phyloP scores from a whole-genome alignment of 2,888 invertebrate genomes.

The Pristionchus japonicus region DNA sequence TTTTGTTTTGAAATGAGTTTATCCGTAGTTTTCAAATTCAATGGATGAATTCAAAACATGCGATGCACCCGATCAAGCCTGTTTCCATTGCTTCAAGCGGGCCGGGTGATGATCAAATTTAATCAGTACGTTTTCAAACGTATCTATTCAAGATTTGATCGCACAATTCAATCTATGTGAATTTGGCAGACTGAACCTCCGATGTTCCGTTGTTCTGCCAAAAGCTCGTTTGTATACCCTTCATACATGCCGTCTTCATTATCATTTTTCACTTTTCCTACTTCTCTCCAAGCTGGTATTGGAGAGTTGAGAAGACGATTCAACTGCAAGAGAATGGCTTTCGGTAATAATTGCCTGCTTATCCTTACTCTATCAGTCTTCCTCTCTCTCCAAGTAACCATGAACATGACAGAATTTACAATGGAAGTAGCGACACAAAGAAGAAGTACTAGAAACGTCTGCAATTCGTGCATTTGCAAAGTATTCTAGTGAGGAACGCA shows the following conservation, averaged over 20 bases:
- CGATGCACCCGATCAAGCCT: too few relatives aligned
- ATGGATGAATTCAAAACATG: too few relatives aligned
- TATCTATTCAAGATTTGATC: too few relatives aligned
- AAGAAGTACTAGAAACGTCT: background rate
- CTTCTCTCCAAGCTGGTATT: background rate
- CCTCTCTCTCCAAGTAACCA: background rate
- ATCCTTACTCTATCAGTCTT: background rate
- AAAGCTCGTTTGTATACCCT: background rate
- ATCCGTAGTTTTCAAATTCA: too few relatives aligned
- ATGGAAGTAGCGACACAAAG: background rate
- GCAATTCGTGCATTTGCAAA: too few relatives aligned
- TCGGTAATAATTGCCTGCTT: too few relatives aligned
- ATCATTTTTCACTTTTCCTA: background rate
- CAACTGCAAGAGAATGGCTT: background rate
- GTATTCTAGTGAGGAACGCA: too few relatives aligned
- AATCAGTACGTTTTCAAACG: too few relatives aligned
- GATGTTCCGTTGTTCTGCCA: background rate
- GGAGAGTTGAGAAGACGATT: background rate
- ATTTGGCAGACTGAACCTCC: background rate
- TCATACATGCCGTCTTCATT: background rate
- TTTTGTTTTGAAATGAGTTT: too few relatives aligned
- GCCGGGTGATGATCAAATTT: too few relatives aligned
- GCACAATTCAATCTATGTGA: too few relatives aligned
- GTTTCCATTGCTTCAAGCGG: too few relatives aligned
- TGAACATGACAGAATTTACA: background rate